These are phyloP conservation scores for Paelopatides confundens DNA, from an alignment of 53 echinoderm and acorn worm genomes.

Conservation along the genomic window DNA sequence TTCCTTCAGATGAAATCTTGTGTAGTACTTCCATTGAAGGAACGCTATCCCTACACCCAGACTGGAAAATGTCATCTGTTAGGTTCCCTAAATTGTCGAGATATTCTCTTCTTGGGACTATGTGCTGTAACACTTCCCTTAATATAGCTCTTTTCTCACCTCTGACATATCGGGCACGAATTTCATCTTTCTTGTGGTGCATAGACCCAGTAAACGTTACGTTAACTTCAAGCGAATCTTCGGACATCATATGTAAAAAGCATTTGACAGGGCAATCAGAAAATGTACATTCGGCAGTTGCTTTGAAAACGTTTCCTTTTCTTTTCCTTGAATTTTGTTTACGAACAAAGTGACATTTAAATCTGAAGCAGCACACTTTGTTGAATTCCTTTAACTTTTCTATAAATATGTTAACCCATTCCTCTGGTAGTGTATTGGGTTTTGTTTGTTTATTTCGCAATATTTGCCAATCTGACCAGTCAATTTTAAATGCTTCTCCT, in stretches of 20 bases:
- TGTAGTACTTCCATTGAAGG: not conserved
- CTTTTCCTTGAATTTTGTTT: not conserved
- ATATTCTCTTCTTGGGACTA: not conserved
- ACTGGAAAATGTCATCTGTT: not conserved
- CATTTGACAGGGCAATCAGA: constrained; percentile 1
- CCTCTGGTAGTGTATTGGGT: not conserved
- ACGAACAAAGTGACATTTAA: not conserved
- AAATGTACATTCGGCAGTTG: not conserved
- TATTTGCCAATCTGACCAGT: not conserved
- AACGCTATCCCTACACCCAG: not conserved
- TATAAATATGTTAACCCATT: not conserved
- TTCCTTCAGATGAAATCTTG: not conserved
- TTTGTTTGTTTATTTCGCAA: not conserved
- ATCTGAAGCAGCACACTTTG: not conserved
- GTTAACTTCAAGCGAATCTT: not conserved
- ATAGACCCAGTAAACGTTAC: not conserved
- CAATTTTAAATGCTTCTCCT: not conserved
- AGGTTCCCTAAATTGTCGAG: not conserved
- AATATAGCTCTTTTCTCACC: not conserved
- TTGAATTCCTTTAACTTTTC: not conserved
- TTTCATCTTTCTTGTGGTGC: not conserved
- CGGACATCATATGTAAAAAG: not conserved
- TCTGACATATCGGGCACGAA: constrained; percentile 1
- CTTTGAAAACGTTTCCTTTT: not conserved
- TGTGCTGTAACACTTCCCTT: not conserved